Evolutionary conservation across 2,113 vertebrate genomes (phyloP), one percentile per base, ranked within the genome.

Genomic region (Leucoraja erinaceus): DNA sequence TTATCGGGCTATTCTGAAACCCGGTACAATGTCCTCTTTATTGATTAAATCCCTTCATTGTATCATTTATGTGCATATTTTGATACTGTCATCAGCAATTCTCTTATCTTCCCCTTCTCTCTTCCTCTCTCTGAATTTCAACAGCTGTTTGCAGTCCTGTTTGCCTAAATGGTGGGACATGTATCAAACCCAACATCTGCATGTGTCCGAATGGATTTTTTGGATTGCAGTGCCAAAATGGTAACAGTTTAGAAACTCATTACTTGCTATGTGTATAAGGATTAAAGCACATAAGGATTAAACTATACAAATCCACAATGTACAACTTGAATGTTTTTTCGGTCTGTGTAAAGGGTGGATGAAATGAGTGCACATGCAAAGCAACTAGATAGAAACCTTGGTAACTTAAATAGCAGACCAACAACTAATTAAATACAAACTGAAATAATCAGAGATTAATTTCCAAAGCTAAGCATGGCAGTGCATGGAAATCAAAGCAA

Each of bases 91-190:
- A 70, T 93, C 72, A 38, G 4, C 38, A 63, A 16, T 68, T 93
- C 9, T 59, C 20, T 56, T 33, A 7, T 91, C 7, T 59, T 93
- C 93, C 4, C 70, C 70, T 88, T 59, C 38, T 90, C 33, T 1
- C 93, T 94, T 31, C 28, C 33, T 88, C 38, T 20, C 93, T 84
- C 93, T 20, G 28, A 61, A 93, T 95, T 93, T 93, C 94, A 38
- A 54, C 95, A 99, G 98, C 97, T 0, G 72, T 97, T 10, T 99
- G 98, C 94, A 95, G 95, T 72, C 98, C 98, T 0, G 93, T 98
- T 4, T 99, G 98, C 94, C 96, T 98, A 93, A 99, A 98, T 18
- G 98, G 98, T 94, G 98, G 98, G 72, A 96, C 95, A 8, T 99
- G 97, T 94, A 94, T 95, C 2, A 98, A 97, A 93, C 97, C 98